These are phyloP conservation scores for Diabrotica balteata DNA, from an alignment of 2,888 invertebrate species.

Conservation along the genomic window DNA sequence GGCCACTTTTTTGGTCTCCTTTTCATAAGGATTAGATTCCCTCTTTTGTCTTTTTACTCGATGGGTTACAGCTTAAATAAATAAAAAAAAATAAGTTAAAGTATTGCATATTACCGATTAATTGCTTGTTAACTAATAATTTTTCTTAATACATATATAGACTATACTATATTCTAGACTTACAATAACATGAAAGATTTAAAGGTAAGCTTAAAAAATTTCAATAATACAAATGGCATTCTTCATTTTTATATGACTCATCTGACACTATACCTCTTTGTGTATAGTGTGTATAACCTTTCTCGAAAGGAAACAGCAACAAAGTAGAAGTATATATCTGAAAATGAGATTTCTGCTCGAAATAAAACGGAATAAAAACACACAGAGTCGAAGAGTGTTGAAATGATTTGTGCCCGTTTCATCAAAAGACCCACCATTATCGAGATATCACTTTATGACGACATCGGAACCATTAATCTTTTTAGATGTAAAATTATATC, in stretches of 20 bases:
- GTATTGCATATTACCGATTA: no score
- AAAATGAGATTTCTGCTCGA: conserved; percentile 29
- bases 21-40: no score
- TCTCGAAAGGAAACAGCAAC: conserved; percentile 16
- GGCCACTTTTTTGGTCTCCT: no score
- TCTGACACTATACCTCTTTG: conserved; percentile 5
- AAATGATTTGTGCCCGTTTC: conserved; percentile 53
- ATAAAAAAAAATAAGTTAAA: no score
- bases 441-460: conserved; percentile 46
- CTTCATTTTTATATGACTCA: neutral
- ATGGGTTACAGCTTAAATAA: no score
- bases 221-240: neutral
- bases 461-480: conserved; percentile 46
- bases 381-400: conserved; percentile 46
- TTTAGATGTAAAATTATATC: conserved; percentile 41
- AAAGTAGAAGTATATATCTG: conserved; percentile 21
- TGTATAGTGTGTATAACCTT: conserved; percentile 19
- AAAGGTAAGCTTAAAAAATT: no score
- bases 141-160: no score
- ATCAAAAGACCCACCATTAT: conserved; percentile 40
- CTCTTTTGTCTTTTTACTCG: no score
- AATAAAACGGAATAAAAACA: conserved; percentile 38
- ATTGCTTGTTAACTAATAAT: no score
- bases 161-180: no score
- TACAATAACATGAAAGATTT: no score